A percentile compares a stretch with the other conserved stretches of the same genome.
phyloP scores from a whole-genome alignment of 2,113 vertebrate genomes.

The Stegastes partitus region DNA sequence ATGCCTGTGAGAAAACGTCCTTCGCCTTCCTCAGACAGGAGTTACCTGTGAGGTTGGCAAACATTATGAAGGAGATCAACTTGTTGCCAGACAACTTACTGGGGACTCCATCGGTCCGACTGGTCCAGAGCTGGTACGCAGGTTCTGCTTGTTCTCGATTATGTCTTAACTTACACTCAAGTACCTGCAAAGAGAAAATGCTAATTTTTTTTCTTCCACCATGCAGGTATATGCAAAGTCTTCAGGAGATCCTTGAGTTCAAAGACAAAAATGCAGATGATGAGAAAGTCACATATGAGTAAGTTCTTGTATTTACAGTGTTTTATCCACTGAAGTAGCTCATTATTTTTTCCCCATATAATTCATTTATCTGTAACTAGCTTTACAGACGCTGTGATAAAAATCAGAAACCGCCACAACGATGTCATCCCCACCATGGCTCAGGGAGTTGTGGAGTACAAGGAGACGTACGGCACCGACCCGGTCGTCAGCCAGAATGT shows the following conservation, averaged over 20 bases:
- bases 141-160: not conserved
- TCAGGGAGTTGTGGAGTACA: slow-evolving; percentile 96
- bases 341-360: not conserved
- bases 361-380: slow-evolving; percentile 69
- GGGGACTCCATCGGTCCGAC: slow-evolving; percentile 92
- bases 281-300: slow-evolving; percentile 88
- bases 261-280: slow-evolving; percentile 92
- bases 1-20: slow-evolving; percentile 96
- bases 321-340: not conserved
- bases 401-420: slow-evolving; percentile 96
- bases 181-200: not conserved
- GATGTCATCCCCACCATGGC: slow-evolving; percentile 99
- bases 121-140: slow-evolving; percentile 95
- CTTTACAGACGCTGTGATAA: slow-evolving; percentile 96
- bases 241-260: slow-evolving; percentile 95
- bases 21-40: slow-evolving; percentile 96
- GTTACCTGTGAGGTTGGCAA: slow-evolving; percentile 94
- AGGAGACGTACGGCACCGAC: slow-evolving; percentile 94
- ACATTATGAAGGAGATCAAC: slow-evolving; percentile 98
- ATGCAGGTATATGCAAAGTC: slow-evolving; percentile 93
- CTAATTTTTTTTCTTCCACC: not conserved
- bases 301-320: slow-evolving; percentile 61
- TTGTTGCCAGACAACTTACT: slow-evolving; percentile 95
- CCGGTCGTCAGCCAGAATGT: slow-evolving; percentile 96
- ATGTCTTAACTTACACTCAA: not conserved